Evolutionary conservation across 2,888 invertebrate species (phyloP), one percentile per base, ranked within the genome.

Genomic region (Exocentrus adspersus): DNA sequence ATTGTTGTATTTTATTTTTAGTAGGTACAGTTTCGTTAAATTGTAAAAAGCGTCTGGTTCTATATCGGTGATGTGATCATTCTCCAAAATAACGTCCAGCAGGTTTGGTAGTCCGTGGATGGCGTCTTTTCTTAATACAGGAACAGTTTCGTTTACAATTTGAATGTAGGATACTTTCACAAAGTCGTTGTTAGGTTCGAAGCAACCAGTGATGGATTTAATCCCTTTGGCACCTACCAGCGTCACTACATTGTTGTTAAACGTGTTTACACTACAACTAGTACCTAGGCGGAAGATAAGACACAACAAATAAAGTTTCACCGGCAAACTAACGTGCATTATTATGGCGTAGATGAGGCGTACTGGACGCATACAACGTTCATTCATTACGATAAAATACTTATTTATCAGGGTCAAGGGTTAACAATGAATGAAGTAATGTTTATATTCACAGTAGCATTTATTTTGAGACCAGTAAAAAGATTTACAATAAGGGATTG

Each of bases 151-250:
- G 53, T 79, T 75, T n/a, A 78, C 70, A 9, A 80, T 75, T 60
- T 79, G 79, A 10, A 80, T 74, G 50, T 74, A 76, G 1, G 78
- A 76, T 4, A 77, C 77, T 66, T 76, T 77, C 46, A 77, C 71
- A 16, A 80, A 57, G 6, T 71, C 65, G 52, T 77, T 64, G 50
- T 59, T 68, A 2, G 78, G 77, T 43, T 75, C 72, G 48, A 80
- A 76, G 67, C 80, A 79, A 19, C 80, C 80, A 28, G 72, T 75
- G 14, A 80, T 74, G 12, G 68, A 71, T 60, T 75, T 75, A 6
- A 76, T 54, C 21, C 77, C 76, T 46, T 76, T 77, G 3, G 74
- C 77, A 46, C 80, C 79, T 16, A 72, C 74, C 17, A 79, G 64
- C 1, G 78, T 80, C 7, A 80, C 77, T 10, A 74, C 74, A 6